Evolutionary conservation across 2,113 vertebrate species (phyloP).

Genomic region (Phaethornis superciliosus): DNA sequence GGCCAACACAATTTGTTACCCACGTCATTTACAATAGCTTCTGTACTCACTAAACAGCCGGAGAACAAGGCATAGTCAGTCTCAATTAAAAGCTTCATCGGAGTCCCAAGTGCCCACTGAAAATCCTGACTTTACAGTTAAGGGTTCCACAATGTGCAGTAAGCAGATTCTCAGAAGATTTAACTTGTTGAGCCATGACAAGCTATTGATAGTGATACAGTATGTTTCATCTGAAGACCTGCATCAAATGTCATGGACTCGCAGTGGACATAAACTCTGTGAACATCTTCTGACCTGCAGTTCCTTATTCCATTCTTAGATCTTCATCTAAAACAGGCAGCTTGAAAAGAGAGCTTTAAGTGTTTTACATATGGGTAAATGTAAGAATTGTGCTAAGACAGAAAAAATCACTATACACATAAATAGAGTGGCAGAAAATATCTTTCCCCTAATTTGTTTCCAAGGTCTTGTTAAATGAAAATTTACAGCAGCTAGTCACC

Average conservation of each 20-base stretch:
- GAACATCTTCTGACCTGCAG: neutral
- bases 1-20: neutral
- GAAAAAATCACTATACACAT: neutral
- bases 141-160: neutral
- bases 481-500: neutral
- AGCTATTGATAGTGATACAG: neutral
- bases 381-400: neutral
- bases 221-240: neutral
- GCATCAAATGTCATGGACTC: neutral
- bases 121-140: neutral
- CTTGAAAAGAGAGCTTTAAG: neutral
- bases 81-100: neutral
- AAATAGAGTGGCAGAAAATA: neutral
- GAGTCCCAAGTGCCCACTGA: neutral
- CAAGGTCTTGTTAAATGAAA: conserved; percentile 25
- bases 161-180: neutral
- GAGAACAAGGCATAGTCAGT: neutral
- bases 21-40: neutral
- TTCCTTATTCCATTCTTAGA: neutral
- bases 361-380: neutral
- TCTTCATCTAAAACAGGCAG: neutral
- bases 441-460: conserved; percentile 1
- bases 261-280: neutral
- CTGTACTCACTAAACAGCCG: neutral
- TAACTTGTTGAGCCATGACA: neutral